Percentiles rank a stretch among this genome's conserved stretches.
These are phyloP conservation scores for Mimumesa dahlbomi DNA, from an alignment of 2,888 invertebrate genomes.

Conservation along the genomic window DNA sequence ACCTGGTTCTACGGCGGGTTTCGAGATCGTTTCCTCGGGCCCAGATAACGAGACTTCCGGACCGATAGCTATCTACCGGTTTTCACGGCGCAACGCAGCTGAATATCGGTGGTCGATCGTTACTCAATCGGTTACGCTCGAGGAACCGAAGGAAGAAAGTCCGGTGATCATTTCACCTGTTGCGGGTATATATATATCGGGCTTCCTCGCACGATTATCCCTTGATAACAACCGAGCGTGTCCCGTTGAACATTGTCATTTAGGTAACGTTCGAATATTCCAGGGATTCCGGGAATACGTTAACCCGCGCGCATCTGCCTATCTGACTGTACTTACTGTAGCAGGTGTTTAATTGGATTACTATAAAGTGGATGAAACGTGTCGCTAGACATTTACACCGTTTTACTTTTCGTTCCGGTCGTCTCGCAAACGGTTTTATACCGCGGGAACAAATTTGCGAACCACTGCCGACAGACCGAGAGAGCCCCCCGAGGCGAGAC, in stretches of 20 bases:
- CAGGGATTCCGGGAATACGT: no score
- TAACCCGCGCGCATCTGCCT: no score
- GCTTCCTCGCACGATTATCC: not conserved
- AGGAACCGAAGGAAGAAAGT: conserved; percentile 13
- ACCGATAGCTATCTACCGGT: conserved; percentile 51
- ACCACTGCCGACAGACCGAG: conserved; percentile 52
- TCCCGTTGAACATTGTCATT: no score
- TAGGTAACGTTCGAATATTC: no score
- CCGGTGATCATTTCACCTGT: conserved; percentile 48
- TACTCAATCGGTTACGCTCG: conserved; percentile 59
- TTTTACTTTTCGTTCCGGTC: no score
- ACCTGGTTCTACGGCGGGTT: conserved; percentile 40
- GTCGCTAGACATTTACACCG: no score
- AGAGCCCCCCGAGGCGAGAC: conserved; percentile 57
- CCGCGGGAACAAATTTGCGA: conserved; percentile 43
- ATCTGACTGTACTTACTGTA: no score
- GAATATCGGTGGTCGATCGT: conserved; percentile 54
- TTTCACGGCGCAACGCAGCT: conserved; percentile 41
- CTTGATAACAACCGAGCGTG: not conserved
- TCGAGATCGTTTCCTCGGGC: conserved; percentile 41
- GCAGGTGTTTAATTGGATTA: not conserved
- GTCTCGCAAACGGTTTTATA: no score
- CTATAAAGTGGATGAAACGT: not conserved
- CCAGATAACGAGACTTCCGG: conserved; percentile 56
- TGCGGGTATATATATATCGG: conserved; percentile 38